These are phyloP conservation scores for Acanthosoma haemorrhoidale DNA, from an alignment of 2,888 invertebrate species.

Conservation along the genomic window DNA sequence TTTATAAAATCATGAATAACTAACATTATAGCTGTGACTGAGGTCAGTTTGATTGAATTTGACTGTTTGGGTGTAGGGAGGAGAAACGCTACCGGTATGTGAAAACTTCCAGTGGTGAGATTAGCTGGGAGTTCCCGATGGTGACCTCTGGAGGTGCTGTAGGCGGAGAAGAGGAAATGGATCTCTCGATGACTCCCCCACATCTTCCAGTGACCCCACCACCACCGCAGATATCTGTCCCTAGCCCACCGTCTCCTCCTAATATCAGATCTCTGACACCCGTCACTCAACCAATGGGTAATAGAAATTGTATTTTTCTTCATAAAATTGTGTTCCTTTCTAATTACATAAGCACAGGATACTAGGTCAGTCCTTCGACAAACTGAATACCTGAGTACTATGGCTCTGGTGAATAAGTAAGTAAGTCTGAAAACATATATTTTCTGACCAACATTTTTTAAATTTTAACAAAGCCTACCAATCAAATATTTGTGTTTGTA, in stretches of 20 bases:
- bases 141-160: constrained; percentile 7
- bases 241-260: constrained; percentile 38
- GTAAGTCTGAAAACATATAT: too few relatives aligned
- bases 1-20: too few relatives aligned
- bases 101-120: constrained; percentile 54
- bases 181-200: constrained; percentile 54
- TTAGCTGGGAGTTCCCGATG: constrained; percentile 60
- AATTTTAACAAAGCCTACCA: too few relatives aligned
- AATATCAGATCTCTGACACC: not conserved
- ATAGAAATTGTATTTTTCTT: not conserved
- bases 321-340: too few relatives aligned
- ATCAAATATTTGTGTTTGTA: too few relatives aligned
- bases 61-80: constrained; percentile 49
- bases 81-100: constrained; percentile 63
- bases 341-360: too few relatives aligned
- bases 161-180: constrained; percentile 50
- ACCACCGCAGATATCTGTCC: constrained; percentile 34
- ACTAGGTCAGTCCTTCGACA: too few relatives aligned
- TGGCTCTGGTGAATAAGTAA: too few relatives aligned
- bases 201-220: constrained; percentile 31
- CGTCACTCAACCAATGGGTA: constrained; percentile 15
- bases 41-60: not conserved
- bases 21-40: too few relatives aligned
- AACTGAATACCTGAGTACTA: too few relatives aligned
- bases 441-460: too few relatives aligned